Evolutionary conservation across 2,113 vertebrate species (phyloP).

Genomic region (Pyrgilauda ruficollis): DNA sequence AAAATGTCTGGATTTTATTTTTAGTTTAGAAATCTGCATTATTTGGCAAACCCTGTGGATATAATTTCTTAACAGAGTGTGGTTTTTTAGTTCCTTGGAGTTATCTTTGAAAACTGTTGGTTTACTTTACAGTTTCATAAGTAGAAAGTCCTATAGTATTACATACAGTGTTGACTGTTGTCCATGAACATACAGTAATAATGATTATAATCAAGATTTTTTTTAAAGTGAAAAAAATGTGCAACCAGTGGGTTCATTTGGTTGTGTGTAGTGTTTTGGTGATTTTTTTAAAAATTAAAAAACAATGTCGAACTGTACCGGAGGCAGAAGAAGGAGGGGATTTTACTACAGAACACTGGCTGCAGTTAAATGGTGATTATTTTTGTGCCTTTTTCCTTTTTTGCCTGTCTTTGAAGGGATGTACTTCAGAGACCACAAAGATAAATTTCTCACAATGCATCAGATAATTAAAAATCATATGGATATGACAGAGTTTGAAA

Average conservation of each 20-base stretch:
- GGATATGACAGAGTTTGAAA: neutral
- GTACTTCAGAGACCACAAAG: neutral
- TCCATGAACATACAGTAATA: neutral
- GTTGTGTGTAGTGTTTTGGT: neutral
- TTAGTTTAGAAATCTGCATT: neutral
- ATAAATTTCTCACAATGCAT: neutral
- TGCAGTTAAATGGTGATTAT: neutral
- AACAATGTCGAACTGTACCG: fast-evolving
- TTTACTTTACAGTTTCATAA: neutral
- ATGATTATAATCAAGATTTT: neutral
- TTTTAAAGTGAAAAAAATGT: neutral
- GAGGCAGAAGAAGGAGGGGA: neutral
- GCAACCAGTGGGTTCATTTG: neutral
- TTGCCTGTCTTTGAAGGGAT: neutral
- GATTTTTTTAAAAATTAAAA: neutral
- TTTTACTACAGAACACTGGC: neutral
- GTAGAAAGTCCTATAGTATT: neutral
- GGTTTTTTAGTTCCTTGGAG: neutral
- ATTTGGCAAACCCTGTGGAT: neutral
- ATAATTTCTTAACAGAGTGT: neutral
- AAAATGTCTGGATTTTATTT: neutral
- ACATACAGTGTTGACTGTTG: neutral
- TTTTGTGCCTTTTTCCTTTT: neutral
- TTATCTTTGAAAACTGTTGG: neutral
- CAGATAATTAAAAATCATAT: neutral